Evolutionary conservation across 2,113 vertebrate species (phyloP).

Genomic region (Phaetusa simplex): DNA sequence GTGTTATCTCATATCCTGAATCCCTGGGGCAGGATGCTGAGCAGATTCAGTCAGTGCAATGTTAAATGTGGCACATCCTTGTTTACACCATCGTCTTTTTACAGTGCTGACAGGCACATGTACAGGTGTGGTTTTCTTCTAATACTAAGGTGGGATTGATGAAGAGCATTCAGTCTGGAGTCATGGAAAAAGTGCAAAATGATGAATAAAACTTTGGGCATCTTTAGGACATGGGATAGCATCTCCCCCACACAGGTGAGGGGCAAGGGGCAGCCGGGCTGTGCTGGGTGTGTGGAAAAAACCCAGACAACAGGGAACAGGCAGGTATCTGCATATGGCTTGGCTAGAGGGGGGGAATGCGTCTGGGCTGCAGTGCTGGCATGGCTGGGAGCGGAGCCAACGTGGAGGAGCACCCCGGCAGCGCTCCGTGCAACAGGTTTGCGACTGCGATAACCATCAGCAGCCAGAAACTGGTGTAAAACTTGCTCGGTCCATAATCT

Average conservation of each 20-base stretch:
- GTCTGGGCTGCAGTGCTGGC: accelerated
- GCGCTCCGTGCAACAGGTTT: not conserved
- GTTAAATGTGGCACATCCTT: not conserved
- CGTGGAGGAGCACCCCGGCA: accelerated
- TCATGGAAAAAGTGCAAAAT: not conserved
- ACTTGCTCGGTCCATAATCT: not conserved
- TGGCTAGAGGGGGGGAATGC: not conserved
- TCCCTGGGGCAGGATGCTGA: not conserved
- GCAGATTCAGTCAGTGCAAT: not conserved
- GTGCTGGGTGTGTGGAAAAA: not conserved
- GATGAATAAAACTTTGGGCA: not conserved
- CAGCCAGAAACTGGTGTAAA: not conserved
- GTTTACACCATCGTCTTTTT: not conserved
- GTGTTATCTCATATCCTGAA: not conserved
- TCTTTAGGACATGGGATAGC: not conserved
- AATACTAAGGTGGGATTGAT: not conserved
- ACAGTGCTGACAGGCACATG: not conserved
- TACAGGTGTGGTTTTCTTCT: not conserved
- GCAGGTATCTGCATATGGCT: not conserved
- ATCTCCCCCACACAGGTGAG: not conserved
- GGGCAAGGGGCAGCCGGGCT: not conserved
- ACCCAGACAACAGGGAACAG: not conserved
- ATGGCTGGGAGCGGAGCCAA: not conserved
- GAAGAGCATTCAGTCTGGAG: not conserved
- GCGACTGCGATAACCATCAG: accelerated